Evolutionary conservation across 2,113 vertebrate genomes (phyloP), one percentile per base, ranked within the genome.

Genomic region (Nansenia antarctica): DNA sequence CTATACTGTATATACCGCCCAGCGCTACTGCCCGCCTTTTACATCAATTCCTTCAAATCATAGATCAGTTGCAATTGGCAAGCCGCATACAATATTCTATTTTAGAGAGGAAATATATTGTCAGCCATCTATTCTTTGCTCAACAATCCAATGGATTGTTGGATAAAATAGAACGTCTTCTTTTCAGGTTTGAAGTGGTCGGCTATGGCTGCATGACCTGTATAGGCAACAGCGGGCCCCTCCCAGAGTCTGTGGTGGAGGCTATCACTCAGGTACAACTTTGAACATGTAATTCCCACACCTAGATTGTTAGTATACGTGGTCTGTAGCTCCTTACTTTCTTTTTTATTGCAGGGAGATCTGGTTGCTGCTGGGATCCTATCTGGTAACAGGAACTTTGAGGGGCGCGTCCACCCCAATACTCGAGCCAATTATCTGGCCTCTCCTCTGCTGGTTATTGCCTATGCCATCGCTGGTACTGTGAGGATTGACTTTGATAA

Each of bases 201-300:
- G 97, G 98, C 70, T 99, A 99, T 9, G 98, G 97, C 35, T 99
- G 98, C 78, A 99, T 99, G 98, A 99, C 97, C 2, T 99, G 98
- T 77, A 99, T 99, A 62, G 98, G 98, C 65, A 99, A 99, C 86
- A 99, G 98, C 12, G 98, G 98, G 26, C 96, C 98, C 1, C 90
- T 99, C 0, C 96, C 96, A 0, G 97, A 99, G 2, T 70, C 93
- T 1, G 95, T 99, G 61, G 95, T 97, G 32, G 94, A 96, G 68
- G 96, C 98, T 66, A 95, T 99, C 74, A 94, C 89, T 0, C 88
- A 98, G 95, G 98, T 98, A 93, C 30, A 22, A 63, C n/a, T 29
- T 3, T 14, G 2, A 42, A 26, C 26, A 42, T 39, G 15, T 63
- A n/a, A 22, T 5, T 35, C n/a, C 18, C 29, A 5, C 18, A 3